A percentile compares a stretch with the other conserved stretches of the same genome.
Conservation (phyloP, 2,113 vertebrate genomes). For the Leptosomus discolor region DNA sequence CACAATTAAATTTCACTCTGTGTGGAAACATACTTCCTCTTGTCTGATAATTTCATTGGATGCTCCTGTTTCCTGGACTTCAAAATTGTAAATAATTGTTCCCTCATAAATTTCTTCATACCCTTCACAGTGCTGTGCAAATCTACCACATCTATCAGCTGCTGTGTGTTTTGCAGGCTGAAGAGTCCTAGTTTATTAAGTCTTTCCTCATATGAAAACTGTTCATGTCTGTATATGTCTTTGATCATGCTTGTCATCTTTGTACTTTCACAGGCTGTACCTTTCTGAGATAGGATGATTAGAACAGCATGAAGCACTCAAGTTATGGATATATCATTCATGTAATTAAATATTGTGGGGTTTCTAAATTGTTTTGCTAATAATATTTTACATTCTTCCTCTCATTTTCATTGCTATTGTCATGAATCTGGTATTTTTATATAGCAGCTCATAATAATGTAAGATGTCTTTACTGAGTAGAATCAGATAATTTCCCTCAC, state of each 20-base stretch:
- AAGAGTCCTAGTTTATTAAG: not conserved
- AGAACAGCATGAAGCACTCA: not conserved
- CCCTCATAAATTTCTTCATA: not conserved
- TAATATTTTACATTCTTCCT: not conserved
- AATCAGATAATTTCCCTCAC: not conserved
- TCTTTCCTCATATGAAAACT: not conserved
- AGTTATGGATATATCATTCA: not conserved
- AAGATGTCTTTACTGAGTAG: not conserved
- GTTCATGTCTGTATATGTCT: not conserved
- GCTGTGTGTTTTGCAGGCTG: not conserved
- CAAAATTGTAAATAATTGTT: not conserved
- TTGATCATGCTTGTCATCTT: not conserved
- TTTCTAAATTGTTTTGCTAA: not conserved
- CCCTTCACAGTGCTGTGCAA: not conserved
- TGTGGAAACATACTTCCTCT: not conserved
- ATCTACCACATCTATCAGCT: not conserved
- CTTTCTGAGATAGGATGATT: not conserved
- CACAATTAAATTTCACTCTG: not conserved
- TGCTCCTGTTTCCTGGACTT: not conserved
- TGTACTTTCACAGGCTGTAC: not conserved
- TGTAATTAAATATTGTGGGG: not conserved
- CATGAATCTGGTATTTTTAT: not conserved
- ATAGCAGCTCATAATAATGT: not conserved
- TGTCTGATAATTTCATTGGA: not conserved
- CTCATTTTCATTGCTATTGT: not conserved